Conservation (phyloP, 1,140 invertebrate genomes). For the Mercenaria mercenaria region DNA sequence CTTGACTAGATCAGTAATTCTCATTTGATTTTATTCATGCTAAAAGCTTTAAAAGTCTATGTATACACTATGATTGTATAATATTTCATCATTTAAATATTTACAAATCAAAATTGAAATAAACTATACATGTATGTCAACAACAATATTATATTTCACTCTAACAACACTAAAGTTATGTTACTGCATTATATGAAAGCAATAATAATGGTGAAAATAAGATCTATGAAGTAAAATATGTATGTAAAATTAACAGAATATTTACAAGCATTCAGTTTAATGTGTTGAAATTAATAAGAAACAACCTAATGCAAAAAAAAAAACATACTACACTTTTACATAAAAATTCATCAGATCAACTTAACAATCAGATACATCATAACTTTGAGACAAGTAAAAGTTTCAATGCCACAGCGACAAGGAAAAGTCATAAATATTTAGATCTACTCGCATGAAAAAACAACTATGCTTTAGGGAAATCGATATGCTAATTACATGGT, state of each 20-base stretch:
- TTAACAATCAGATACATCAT: not conserved
- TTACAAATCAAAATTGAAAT: constrained; percentile 5
- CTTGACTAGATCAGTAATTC: constrained; percentile 52
- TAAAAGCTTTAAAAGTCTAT: constrained; percentile 26
- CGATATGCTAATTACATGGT: too few relatives aligned
- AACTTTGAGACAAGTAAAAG: not conserved
- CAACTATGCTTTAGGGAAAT: too few relatives aligned
- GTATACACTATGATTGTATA: constrained; percentile 38
- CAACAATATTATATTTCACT: not conserved
- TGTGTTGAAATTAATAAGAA: constrained; percentile 21
- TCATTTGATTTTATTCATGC: constrained; percentile 54
- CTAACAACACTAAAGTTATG: not conserved
- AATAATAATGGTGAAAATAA: not conserved
- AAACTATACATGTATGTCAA: constrained; percentile 44
- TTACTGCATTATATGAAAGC: not conserved
- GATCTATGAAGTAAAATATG: not conserved
- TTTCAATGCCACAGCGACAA: not conserved
- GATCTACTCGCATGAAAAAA: too few relatives aligned
- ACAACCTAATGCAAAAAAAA: not conserved
- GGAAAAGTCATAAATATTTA: too few relatives aligned
- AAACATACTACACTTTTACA: not conserved
- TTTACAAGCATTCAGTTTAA: not conserved
- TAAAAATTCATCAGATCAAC: constrained; percentile 13
- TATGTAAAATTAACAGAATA: constrained; percentile 12
- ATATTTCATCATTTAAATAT: constrained; percentile 32